Base-by-base conservation (phyloP, 2,113 vertebrate genomes). In the Sakesphorus luctuosus region DNA sequence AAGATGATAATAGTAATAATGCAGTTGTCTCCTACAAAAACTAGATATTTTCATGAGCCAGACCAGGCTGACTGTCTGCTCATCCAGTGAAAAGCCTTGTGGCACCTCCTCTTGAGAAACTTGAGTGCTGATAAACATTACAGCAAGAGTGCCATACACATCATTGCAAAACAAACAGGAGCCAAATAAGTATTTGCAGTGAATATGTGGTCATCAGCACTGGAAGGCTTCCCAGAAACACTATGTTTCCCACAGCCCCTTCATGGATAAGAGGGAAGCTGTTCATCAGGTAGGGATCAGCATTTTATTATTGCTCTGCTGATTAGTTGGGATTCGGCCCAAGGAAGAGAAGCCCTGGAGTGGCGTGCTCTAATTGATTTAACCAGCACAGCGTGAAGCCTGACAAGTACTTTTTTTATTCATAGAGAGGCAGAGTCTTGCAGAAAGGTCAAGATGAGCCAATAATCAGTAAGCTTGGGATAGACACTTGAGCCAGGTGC, bases 161-260 rank as follows among this genome's bases (percentile, higher is more conserved):
- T 67, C 8, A 55, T 69, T 87, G 35, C 38, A 69, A 73, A 72
- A 68, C 62, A 79, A 87, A 66, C 25, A 83, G 29, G 28, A 91
- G 71, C 74, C 94, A 95, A 83, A 76, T 55, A 79, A 75, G 24
- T 55, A 95, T 94, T 91, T 87, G 58, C 78, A 87, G 35, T 79
- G 78, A 23, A 12, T 88, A 52, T 67, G 35, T 19, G 81, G 62
- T 84, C 81, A 89, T 76, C 2, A 1, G 50, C 50, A 46, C 74
- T 94, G 89, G 87, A 94, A 82, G 26, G 18, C 23, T 96, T 96
- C 89, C 93, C 93, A 95, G 89, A 93, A 84, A 67, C 16, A 63
- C 44, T 21, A 0, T 26, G 58, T 44, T 96, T 94, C 76, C 78
- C 76, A 75, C 47, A 95, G 50, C 40, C 26, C 52, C 43, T 94